These are phyloP conservation scores for Dipodomys stephensi DNA, from an alignment of 2,113 vertebrate genomes.

Conservation along the genomic window DNA sequence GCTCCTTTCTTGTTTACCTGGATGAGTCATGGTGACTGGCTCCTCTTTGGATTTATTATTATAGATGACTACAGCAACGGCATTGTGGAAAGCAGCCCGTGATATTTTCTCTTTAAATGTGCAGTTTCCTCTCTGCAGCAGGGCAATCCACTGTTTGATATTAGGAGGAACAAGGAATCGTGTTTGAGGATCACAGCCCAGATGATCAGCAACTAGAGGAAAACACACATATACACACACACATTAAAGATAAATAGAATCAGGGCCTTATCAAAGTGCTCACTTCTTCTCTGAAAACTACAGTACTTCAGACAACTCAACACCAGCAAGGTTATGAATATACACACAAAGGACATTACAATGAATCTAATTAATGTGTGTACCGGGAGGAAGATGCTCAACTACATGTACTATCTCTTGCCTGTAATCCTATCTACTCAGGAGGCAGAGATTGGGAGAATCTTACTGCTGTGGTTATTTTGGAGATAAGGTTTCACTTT, in stretches of 20 bases:
- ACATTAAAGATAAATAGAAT: conserved; percentile 22
- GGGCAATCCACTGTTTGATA: conserved; percentile 96
- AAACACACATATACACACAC: neutral
- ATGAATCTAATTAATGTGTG: neutral
- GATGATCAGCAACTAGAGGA: conserved; percentile 92
- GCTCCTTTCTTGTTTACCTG: conserved; percentile 89
- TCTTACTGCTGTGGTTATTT: no score
- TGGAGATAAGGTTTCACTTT: no score
- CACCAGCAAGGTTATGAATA: neutral
- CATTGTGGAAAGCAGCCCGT: conserved; percentile 94
- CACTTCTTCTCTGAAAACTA: neutral
- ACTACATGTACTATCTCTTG: no score
- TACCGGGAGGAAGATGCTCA: neutral
- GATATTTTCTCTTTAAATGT: conserved; percentile 98
- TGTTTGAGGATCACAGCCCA: conserved; percentile 95
- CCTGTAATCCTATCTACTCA: no score
- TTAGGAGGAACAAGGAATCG: conserved; percentile 94
- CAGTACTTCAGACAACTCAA: neutral
- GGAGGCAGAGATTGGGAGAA: no score
- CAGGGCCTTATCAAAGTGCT: neutral
- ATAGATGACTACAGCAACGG: conserved; percentile 97
- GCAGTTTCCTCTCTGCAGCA: conserved; percentile 97
- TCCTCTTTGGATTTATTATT: conserved; percentile 95
- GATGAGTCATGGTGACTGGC: conserved; percentile 97
- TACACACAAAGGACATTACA: neutral